Percentiles rank a stretch among this genome's conserved stretches.
Evolutionary conservation across 2,113 vertebrate species (phyloP).

Genomic region (Oophaga pumilio): DNA sequence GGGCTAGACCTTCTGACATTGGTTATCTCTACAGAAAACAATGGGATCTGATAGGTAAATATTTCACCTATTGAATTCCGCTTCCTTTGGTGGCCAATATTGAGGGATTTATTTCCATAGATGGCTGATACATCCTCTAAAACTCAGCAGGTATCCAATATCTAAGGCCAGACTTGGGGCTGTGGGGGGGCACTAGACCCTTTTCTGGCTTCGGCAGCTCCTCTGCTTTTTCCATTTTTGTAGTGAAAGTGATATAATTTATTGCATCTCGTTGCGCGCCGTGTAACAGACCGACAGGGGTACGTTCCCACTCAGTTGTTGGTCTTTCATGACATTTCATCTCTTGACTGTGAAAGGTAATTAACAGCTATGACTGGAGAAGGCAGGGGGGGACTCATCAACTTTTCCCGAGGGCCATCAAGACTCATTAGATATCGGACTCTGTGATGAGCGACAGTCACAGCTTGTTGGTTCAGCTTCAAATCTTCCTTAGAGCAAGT

Average conservation of each 20-base stretch:
- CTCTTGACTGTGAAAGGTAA: constrained; percentile 15
- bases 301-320: not conserved
- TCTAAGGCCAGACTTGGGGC: not conserved
- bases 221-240: not conserved
- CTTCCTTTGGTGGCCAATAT: not conserved
- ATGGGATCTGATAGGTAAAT: too few relatives aligned
- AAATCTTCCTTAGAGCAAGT: constrained; percentile 47
- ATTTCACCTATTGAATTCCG: too few relatives aligned
- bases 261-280: not conserved
- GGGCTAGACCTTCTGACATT: too few relatives aligned
- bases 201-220: not conserved
- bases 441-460: constrained; percentile 28
- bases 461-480: constrained; percentile 18
- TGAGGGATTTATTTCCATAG: not conserved
- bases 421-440: constrained; percentile 7
- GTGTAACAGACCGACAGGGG: not conserved
- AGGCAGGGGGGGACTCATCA: not conserved
- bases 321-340: constrained; percentile 18
- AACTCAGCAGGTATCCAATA: not conserved
- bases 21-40: too few relatives aligned
- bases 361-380: not conserved
- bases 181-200: not conserved
- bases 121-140: not conserved
- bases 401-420: constrained; percentile 1
- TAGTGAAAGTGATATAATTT: not conserved